Evolutionary conservation across 53 echinoderm and acorn worm species (phyloP).

Genomic region (Glandiceps talaboti): DNA sequence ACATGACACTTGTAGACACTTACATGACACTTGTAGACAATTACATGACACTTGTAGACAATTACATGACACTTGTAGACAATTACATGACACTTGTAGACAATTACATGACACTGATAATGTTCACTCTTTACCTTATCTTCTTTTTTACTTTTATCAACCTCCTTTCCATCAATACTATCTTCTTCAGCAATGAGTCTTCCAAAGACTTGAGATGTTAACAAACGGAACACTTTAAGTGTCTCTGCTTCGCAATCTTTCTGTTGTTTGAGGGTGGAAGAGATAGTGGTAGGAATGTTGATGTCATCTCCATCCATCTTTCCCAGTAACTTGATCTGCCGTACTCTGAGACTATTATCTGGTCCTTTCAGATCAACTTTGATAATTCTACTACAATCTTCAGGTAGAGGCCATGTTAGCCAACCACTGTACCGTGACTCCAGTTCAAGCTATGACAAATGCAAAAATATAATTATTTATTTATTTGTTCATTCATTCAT

Average conservation of each 20-base stretch:
- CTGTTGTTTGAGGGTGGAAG: conserved; percentile 27
- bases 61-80: too few relatives aligned
- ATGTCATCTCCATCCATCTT: conserved; percentile 58
- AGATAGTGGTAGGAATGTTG: conserved; percentile 6
- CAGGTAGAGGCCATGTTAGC: conserved; percentile 42
- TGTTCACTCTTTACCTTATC: background rate
- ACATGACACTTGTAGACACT: too few relatives aligned
- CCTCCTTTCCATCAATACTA: background rate
- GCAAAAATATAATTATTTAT: too few relatives aligned
- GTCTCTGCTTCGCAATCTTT: conserved; percentile 90
- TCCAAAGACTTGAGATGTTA: conserved; percentile 97
- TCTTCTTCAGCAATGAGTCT: conserved; percentile 67
- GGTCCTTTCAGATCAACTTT: conserved; percentile 89
- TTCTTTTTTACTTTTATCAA: background rate
- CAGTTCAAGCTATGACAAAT: conserved; percentile 12
- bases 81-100: too few relatives aligned
- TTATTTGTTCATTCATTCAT: too few relatives aligned
- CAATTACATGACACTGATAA: too few relatives aligned
- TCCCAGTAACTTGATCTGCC: conserved; percentile 84
- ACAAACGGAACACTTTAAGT: conserved; percentile 72
- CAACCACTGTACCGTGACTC: conserved; percentile 73
- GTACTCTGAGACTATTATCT: conserved; percentile 75
- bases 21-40: too few relatives aligned
- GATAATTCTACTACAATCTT: conserved; percentile 26
- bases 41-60: too few relatives aligned